phyloP scores from a whole-genome alignment of 2,888 invertebrate species.

The Drosophila neotestacea region DNA sequence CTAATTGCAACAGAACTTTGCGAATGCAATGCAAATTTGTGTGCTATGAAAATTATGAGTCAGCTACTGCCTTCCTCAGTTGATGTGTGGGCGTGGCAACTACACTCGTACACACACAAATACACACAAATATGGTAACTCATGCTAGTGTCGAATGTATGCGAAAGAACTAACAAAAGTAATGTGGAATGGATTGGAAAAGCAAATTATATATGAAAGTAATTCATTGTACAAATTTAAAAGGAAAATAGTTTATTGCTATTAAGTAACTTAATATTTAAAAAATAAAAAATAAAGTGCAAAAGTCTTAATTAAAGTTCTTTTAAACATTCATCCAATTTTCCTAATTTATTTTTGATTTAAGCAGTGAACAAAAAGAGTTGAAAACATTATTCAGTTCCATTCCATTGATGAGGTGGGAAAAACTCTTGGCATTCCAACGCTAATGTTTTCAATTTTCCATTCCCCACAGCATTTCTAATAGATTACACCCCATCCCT shows the following conservation, averaged over 20 bases:
- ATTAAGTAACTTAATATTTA: not conserved
- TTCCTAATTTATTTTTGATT: not conserved
- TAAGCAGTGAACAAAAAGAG: not conserved
- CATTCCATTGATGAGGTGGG: not conserved
- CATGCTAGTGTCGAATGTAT: no score
- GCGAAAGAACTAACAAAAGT: no score
- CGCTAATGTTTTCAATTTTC: slow-evolving; percentile 6
- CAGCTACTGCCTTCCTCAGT: slow-evolving; percentile 7
- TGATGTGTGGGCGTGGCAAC: slow-evolving; percentile 27
- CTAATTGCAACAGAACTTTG: slow-evolving; percentile 38
- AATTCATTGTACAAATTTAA: not conserved
- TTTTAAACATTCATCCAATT: no score
- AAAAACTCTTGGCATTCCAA: slow-evolving; percentile 2
- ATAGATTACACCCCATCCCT: slow-evolving; percentile 16
- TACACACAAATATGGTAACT: not conserved
- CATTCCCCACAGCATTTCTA: not conserved
- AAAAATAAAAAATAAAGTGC: not conserved
- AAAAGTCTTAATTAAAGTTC: not conserved
- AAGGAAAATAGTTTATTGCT: no score
- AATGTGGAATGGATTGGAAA: no score
- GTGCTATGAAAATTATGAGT: slow-evolving; percentile 36
- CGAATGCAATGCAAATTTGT: slow-evolving; percentile 13
- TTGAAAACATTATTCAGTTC: not conserved
- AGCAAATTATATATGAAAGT: no score
- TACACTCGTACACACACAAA: not conserved